A percentile compares a stretch with the other conserved stretches of the same genome.
Conservation (phyloP, 1,140 invertebrate genomes). For the Drosophila lacertosa region DNA sequence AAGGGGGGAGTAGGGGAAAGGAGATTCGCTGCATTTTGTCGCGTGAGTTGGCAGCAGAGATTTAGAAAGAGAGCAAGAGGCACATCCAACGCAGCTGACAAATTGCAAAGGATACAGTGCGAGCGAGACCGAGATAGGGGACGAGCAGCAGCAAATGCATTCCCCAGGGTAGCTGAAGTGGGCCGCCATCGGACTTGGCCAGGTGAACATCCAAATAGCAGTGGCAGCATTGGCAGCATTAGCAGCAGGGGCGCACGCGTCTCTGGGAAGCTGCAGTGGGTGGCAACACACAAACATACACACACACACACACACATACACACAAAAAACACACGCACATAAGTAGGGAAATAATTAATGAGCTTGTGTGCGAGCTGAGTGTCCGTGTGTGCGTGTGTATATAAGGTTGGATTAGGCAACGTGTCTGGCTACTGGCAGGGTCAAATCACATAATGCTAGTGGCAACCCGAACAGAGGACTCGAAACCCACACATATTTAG, state of each 20-base stretch:
- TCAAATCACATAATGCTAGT: constrained; percentile 30
- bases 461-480: background rate
- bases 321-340: constrained; percentile 13
- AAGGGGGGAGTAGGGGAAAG: no score
- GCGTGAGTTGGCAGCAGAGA: background rate
- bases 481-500: no score
- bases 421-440: constrained; percentile 28
- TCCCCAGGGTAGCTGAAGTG: background rate
- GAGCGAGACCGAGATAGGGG: background rate
- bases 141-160: constrained; percentile 19
- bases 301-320: constrained; percentile 15
- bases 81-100: constrained; percentile 1
- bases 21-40: constrained; percentile 15
- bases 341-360: constrained; percentile 61
- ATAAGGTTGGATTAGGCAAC: constrained; percentile 23
- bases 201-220: constrained; percentile 25
- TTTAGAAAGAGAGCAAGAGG: constrained; percentile 1
- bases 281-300: constrained; percentile 5
- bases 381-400: constrained; percentile 20
- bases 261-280: constrained; percentile 41
- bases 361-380: constrained; percentile 25
- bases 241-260: constrained; percentile 26
- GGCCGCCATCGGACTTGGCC: background rate
- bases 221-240: constrained; percentile 1
- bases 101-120: background rate